Percentiles rank a stretch among this genome's conserved stretches.
Conservation (phyloP, 2,113 vertebrate species). For the Sorex araneus region DNA sequence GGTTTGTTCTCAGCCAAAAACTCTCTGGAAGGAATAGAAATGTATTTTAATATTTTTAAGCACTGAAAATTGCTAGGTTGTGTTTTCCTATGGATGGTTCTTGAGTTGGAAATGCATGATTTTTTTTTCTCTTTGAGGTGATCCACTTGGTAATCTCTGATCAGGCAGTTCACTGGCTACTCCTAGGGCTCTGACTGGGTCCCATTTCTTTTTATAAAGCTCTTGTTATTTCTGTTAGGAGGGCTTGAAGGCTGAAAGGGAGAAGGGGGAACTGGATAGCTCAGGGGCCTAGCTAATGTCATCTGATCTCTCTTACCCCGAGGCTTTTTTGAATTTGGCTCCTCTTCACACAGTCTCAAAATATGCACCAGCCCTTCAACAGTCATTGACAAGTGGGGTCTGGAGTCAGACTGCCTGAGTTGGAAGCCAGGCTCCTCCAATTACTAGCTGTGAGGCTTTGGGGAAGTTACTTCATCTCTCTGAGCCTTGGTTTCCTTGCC, state of each 20-base stretch:
- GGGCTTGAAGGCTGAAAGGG: conserved; percentile 64
- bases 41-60: conserved; percentile 65
- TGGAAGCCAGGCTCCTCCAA: conserved; percentile 69
- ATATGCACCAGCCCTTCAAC: conserved; percentile 62
- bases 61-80: conserved; percentile 13
- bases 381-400: conserved; percentile 76
- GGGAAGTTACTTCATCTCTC: conserved; percentile 47
- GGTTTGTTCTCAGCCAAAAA: conserved; percentile 50
- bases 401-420: conserved; percentile 62
- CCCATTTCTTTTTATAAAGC: conserved; percentile 80
- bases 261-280: conserved; percentile 82
- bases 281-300: conserved; percentile 72
- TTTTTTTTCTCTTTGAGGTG: conserved; percentile 38
- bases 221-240: conserved; percentile 76
- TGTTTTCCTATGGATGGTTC: conserved; percentile 5
- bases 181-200: conserved; percentile 49
- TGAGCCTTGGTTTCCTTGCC: conserved; percentile 60
- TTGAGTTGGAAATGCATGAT: conserved; percentile 43
- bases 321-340: conserved; percentile 80
- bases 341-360: conserved; percentile 80
- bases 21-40: conserved; percentile 57
- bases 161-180: conserved; percentile 28
- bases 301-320: conserved; percentile 77
- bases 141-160: conserved; percentile 50
- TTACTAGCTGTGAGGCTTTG: conserved; percentile 68